phyloP scores from a whole-genome alignment of 1,140 invertebrate genomes.

The Brachionus angularis region DNA sequence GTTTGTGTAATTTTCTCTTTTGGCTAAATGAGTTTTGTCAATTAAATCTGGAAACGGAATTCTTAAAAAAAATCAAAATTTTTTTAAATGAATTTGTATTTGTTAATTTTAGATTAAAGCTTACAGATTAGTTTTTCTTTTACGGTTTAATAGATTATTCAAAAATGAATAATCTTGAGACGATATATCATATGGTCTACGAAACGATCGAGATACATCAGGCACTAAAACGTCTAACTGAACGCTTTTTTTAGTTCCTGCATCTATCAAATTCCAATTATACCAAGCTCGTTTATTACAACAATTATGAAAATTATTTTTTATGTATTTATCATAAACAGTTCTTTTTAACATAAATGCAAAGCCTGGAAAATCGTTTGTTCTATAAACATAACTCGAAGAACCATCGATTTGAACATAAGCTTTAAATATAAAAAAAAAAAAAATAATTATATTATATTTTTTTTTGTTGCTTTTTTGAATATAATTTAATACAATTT shows the following conservation, averaged over 20 bases:
- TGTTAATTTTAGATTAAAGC: conserved; percentile 44
- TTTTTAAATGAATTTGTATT: not conserved
- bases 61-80: not conserved
- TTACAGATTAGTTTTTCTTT: conserved; percentile 51
- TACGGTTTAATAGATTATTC: conserved; percentile 47
- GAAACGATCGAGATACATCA: conserved; percentile 51
- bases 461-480: not conserved
- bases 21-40: not conserved
- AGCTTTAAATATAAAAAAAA: too few relatives aligned
- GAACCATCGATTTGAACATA: conserved; percentile 52
- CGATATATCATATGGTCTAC: conserved; percentile 48
- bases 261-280: conserved; percentile 47
- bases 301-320: conserved; percentile 46
- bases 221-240: conserved; percentile 49
- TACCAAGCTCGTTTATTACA: conserved; percentile 51
- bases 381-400: conserved; percentile 49
- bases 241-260: conserved; percentile 44
- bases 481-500: too few relatives aligned
- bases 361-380: conserved; percentile 53
- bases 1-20: not conserved
- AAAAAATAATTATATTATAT: conserved; percentile 23
- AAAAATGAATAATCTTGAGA: conserved; percentile 45
- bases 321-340: conserved; percentile 47
- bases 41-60: not conserved
- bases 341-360: conserved; percentile 51